Percentiles rank a stretch among this genome's conserved stretches.
These are phyloP conservation scores for Magallana angulata DNA, from an alignment of 1,140 invertebrate genomes.

Conservation along the genomic window DNA sequence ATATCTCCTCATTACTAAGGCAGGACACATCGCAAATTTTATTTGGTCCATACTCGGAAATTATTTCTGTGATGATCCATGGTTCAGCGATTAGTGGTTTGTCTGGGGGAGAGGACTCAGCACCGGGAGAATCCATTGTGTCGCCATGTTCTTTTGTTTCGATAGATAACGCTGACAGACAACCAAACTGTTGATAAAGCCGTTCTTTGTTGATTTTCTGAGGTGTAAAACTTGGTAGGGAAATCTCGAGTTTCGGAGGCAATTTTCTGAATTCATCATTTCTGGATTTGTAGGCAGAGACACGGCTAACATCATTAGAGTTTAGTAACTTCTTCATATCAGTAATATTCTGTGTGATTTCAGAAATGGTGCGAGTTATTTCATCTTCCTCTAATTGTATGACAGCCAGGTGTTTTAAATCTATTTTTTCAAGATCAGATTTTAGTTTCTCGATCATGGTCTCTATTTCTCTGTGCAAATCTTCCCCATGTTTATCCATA, in stretches of 20 bases:
- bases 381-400: background rate
- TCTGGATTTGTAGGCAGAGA: background rate
- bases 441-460: background rate
- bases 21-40: background rate
- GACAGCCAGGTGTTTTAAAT: background rate
- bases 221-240: background rate
- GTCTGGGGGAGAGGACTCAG: background rate
- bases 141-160: background rate
- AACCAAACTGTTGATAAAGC: background rate
- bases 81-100: background rate
- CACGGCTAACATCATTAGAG: background rate
- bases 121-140: background rate
- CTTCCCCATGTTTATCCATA: background rate
- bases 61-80: background rate
- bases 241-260: background rate
- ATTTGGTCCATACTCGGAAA: background rate
- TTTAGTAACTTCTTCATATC: background rate
- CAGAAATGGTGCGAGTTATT: background rate
- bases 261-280: background rate
- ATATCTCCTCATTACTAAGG: background rate
- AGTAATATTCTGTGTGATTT: background rate
- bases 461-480: background rate
- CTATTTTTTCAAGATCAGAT: background rate
- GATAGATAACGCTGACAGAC: background rate
- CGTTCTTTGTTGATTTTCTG: background rate